Evolutionary conservation across 2,797 vertebrate species (phyloP).

Genomic region (Cheracebus regulus): DNA sequence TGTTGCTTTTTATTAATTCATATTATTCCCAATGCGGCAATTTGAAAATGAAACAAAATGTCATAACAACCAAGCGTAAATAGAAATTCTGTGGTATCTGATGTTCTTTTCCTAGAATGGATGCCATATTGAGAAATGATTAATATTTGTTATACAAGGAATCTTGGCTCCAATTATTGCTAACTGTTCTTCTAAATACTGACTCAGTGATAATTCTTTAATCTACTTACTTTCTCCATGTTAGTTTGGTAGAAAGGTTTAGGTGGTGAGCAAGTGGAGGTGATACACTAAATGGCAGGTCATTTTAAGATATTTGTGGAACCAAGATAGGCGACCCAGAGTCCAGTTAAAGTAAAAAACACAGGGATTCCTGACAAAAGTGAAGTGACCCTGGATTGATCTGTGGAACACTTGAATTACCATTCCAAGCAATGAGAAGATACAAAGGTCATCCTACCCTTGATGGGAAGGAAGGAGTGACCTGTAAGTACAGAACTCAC

Average conservation of each 20-base stretch:
- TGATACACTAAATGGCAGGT: neutral
- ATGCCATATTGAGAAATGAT: neutral
- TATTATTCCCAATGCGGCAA: neutral
- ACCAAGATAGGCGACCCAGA: neutral
- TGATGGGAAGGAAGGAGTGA: neutral
- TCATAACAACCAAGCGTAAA: neutral
- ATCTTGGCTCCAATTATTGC: neutral
- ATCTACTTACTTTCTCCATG: neutral
- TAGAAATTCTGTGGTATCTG: neutral
- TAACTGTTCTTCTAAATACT: neutral
- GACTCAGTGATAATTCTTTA: neutral
- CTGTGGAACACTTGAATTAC: neutral
- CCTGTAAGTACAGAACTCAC: neutral
- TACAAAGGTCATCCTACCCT: neutral
- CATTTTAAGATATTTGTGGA: neutral
- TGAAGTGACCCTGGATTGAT: neutral
- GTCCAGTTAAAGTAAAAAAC: neutral
- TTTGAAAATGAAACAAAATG: neutral
- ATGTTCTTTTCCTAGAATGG: constrained; percentile 29
- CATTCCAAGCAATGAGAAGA: neutral
- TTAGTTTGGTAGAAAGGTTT: neutral
- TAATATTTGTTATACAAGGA: neutral
- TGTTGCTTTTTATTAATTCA: neutral
- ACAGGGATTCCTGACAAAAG: neutral
- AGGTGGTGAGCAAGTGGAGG: neutral